phyloP scores from a whole-genome alignment of 2,113 vertebrate species.

The Saguinus midas region DNA sequence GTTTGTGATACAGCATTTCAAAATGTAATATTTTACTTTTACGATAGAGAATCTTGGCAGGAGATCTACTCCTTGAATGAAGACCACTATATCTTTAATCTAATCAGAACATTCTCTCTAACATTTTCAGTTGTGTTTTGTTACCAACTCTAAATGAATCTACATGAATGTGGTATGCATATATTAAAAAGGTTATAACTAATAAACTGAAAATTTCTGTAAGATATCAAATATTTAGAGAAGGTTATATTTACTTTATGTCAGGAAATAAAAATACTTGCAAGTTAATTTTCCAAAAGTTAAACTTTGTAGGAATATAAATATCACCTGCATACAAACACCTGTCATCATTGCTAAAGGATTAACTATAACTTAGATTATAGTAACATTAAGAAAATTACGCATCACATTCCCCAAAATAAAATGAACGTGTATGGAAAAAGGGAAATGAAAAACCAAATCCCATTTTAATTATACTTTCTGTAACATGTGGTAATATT shows the following conservation, averaged over 20 bases:
- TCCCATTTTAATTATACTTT: slow-evolving; percentile 19
- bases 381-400: too few relatives aligned
- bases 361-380: neutral
- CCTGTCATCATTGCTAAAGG: neutral
- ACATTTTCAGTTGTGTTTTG: neutral
- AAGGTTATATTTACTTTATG: slow-evolving; percentile 28
- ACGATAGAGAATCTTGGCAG: slow-evolving; percentile 11
- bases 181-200: neutral
- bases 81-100: neutral
- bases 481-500: slow-evolving; percentile 9
- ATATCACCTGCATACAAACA: neutral
- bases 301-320: slow-evolving; percentile 8
- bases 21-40: slow-evolving; percentile 48
- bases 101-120: slow-evolving; percentile 12
- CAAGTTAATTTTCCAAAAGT: slow-evolving; percentile 27
- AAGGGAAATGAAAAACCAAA: slow-evolving; percentile 35
- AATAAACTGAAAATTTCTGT: neutral
- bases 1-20: slow-evolving; percentile 59
- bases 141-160: neutral
- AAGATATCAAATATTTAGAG: neutral
- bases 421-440: slow-evolving; percentile 30
- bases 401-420: neutral
- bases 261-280: slow-evolving; percentile 45
- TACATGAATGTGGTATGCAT: neutral
- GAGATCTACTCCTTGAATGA: neutral